Evolutionary conservation across 1,140 invertebrate genomes (phyloP).

Genomic region (Choristoneura fumiferana): DNA sequence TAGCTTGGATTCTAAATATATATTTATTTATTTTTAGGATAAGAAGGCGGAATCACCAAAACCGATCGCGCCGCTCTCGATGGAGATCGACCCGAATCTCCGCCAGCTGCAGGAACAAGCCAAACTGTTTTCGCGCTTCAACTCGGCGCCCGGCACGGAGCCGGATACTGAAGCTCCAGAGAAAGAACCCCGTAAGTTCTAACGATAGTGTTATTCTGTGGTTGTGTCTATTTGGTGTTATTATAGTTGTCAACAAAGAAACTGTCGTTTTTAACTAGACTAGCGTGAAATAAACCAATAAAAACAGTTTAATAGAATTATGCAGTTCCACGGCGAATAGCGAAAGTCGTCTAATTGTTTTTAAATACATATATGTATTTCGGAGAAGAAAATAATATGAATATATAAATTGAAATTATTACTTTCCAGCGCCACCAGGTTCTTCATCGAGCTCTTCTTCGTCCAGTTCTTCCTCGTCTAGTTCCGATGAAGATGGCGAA

Average conservation of each 20-base stretch:
- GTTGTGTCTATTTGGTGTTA: too few relatives aligned
- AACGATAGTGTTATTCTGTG: too few relatives aligned
- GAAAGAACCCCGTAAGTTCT: conserved; percentile 63
- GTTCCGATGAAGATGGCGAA: conserved; percentile 67
- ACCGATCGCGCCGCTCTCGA: conserved; percentile 69
- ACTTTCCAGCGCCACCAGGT: conserved; percentile 60
- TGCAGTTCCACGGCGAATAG: too few relatives aligned
- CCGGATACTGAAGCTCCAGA: conserved; percentile 40
- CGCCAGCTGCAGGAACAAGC: conserved; percentile 71
- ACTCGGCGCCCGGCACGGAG: conserved; percentile 53
- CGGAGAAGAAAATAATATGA: too few relatives aligned
- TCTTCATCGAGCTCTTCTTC: conserved; percentile 71
- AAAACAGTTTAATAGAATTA: too few relatives aligned
- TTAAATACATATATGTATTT: too few relatives aligned
- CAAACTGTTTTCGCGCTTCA: conserved; percentile 69
- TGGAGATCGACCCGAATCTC: conserved; percentile 73
- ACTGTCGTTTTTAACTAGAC: too few relatives aligned
- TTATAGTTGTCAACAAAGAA: too few relatives aligned
- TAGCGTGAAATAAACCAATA: too few relatives aligned
- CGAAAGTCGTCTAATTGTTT: too few relatives aligned
- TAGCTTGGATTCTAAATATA: conserved; percentile 7
- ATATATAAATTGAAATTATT: background rate
- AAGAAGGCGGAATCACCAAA: conserved; percentile 70
- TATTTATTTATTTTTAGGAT: conserved; percentile 42
- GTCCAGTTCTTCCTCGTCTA: conserved; percentile 68